Evolutionary conservation across 2,113 vertebrate genomes (phyloP), one percentile per base, ranked within the genome.

Genomic region (Sinocyclocheilus anophthalmus): DNA sequence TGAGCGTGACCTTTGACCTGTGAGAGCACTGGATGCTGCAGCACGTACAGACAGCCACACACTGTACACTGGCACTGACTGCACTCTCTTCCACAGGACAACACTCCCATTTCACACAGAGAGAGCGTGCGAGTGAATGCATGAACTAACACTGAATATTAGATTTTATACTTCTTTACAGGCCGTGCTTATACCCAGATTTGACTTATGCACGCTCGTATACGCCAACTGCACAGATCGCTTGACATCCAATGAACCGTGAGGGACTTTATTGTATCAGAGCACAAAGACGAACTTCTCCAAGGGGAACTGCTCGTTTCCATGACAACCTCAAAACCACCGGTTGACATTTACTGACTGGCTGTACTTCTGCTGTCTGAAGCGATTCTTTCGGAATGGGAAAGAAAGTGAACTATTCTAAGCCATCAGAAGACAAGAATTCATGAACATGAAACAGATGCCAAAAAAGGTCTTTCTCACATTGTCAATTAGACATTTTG

Each of bases 1-100:
- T 97, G 95, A 97, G 61, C 61, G 67, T 39, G 55, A 42, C 55
- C 45, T 53, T 69, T 81, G 33, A 81, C 42, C 30, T 48, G 33
- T 67, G 30, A 76, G 37, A 24, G n/a, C 88, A 89, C 88, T 89
- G 85, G 78, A 84, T 65, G 82, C 85, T 84, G 85, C 76, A 76
- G 33, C 69, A 59, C 78, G 65, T 33, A 39, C 59, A 76, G 20
- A 84, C 33, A 63, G 30, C 48, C 39, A 53, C 73, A n/a, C 57
- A 72, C 50, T 59, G 26, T 16, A 81, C 78, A 85, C 80, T 85
- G 78, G 61, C 85, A 73, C 83, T 72, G 70, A 77, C 85, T 77
- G 50, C 37, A 37, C 85, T 87, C 53, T 9, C n/a, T 53, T 82
- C 37, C 12, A 65, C 69, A 77, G 26, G 61, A 55, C 63, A 42